Conservation (phyloP, 1,140 invertebrate species). For the Radopholus similis region DNA sequence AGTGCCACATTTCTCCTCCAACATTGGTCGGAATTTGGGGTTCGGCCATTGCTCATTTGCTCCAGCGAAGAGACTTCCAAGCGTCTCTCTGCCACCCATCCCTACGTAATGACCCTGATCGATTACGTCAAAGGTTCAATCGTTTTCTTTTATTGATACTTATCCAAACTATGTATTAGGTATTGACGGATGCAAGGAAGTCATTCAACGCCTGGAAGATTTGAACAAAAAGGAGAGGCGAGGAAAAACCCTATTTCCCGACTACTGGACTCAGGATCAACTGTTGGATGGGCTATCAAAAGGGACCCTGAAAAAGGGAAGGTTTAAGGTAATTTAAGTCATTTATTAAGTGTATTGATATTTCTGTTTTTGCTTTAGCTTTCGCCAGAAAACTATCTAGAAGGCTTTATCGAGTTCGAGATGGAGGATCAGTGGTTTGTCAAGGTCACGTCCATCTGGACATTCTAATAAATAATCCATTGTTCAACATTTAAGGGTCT, state of each 20-base stretch:
- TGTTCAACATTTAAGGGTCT: conserved; percentile 12
- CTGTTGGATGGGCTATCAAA: conserved; percentile 33
- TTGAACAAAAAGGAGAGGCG: conserved; percentile 30
- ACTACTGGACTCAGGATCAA: conserved; percentile 39
- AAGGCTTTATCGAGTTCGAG: conserved; percentile 36
- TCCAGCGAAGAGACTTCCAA: conserved; percentile 25
- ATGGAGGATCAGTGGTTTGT: conserved; percentile 31
- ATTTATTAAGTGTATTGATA: background rate
- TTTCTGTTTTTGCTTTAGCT: conserved; percentile 45
- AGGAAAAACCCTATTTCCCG: conserved; percentile 26
- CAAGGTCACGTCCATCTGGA: conserved; percentile 3
- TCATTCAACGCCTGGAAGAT: conserved; percentile 29
- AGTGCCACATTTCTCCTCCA: conserved; percentile 29
- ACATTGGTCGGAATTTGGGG: conserved; percentile 25
- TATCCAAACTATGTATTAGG: conserved; percentile 13
- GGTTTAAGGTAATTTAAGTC: conserved; percentile 25
- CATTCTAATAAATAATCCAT: background rate
- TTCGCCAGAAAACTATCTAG: conserved; percentile 41
- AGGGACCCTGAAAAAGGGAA: conserved; percentile 44
- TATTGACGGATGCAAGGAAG: conserved; percentile 7
- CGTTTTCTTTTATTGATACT: background rate
- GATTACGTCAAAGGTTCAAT: conserved; percentile 39
- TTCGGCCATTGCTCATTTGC: conserved; percentile 35
- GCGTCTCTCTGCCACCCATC: conserved; percentile 11
- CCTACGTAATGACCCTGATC: conserved; percentile 23